phyloP scores from a whole-genome alignment of 2,888 invertebrate genomes.

The Criorhina ranunculi region DNA sequence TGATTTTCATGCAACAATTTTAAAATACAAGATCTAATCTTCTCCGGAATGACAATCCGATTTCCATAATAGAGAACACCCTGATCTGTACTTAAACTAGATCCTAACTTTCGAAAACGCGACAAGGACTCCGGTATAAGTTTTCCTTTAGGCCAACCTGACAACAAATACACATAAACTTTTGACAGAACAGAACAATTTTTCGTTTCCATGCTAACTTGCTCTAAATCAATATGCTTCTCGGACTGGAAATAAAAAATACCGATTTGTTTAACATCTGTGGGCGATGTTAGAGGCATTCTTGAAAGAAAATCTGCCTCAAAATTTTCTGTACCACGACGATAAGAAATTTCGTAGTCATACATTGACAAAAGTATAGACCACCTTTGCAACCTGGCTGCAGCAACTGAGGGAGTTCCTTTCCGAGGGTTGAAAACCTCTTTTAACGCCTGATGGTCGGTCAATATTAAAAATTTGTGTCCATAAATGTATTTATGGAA shows the following conservation, averaged over 20 bases:
- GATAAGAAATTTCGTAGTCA: conserved; percentile 51
- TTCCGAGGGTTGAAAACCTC: conserved; percentile 71
- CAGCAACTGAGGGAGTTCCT: conserved; percentile 47
- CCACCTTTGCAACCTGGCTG: conserved; percentile 58
- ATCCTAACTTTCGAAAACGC: conserved; percentile 37
- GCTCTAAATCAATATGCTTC: too few relatives aligned
- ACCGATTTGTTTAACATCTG: conserved; percentile 41
- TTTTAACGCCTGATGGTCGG: conserved; percentile 76
- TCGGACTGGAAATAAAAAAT: conserved; percentile 27
- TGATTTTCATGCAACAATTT: conserved; percentile 77
- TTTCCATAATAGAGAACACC: conserved; percentile 62
- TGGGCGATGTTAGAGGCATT: conserved; percentile 53
- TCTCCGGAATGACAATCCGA: conserved; percentile 71
- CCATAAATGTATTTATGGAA: conserved; percentile 83
- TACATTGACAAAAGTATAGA: conserved; percentile 54
- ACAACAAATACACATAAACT: too few relatives aligned
- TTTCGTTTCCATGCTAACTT: too few relatives aligned
- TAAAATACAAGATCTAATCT: conserved; percentile 57
- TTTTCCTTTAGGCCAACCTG: neutral
- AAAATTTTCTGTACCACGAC: conserved; percentile 48
- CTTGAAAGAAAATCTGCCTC: conserved; percentile 76
- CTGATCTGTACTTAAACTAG: conserved; percentile 47
- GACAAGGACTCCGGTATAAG: too few relatives aligned
- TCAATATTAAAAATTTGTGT: conserved; percentile 59
- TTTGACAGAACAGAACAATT: too few relatives aligned